Conservation (phyloP, 1,140 invertebrate species). For the Hesperophylax magnus region DNA sequence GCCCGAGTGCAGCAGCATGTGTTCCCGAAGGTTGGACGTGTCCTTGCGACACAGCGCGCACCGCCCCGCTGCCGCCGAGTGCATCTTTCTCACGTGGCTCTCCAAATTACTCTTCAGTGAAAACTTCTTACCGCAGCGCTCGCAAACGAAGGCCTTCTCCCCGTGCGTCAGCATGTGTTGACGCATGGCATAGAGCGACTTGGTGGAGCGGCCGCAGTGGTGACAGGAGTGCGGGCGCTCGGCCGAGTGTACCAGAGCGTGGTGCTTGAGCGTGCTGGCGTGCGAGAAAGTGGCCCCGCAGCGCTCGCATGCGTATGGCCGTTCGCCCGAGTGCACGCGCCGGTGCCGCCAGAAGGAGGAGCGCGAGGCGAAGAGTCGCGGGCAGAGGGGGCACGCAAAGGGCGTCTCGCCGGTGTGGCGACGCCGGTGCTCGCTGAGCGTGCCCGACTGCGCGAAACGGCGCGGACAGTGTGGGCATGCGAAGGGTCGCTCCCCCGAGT, state of each 20-base stretch:
- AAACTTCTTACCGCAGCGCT: slow-evolving; percentile 60
- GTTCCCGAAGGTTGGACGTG: slow-evolving; percentile 63
- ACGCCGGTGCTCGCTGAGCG: slow-evolving; percentile 64
- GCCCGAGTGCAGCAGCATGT: slow-evolving; percentile 62
- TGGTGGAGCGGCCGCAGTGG: too few relatives aligned
- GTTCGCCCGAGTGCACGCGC: slow-evolving; percentile 63
- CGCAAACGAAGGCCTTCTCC: slow-evolving; percentile 50
- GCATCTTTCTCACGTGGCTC: slow-evolving; percentile 65
- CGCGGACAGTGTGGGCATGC: slow-evolving; percentile 72
- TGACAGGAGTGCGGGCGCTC: too few relatives aligned
- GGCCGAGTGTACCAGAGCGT: slow-evolving; percentile 58
- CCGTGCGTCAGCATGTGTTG: not conserved
- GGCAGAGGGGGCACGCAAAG: slow-evolving; percentile 70
- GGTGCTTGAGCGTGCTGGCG: slow-evolving; percentile 66
- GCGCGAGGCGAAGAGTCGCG: slow-evolving; percentile 70
- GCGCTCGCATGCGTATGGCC: slow-evolving; percentile 61
- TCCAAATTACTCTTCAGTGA: slow-evolving; percentile 62
- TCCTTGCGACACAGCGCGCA: slow-evolving; percentile 41
- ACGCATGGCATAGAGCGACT: slow-evolving; percentile 57
- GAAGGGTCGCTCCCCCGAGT: slow-evolving; percentile 75
- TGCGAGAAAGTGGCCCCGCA: slow-evolving; percentile 78
- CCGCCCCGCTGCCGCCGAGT: slow-evolving; percentile 58
- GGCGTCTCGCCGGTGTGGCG: slow-evolving; percentile 68
- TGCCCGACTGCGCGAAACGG: slow-evolving; percentile 66
- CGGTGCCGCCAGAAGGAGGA: slow-evolving; percentile 62